Evolutionary conservation across 2,888 invertebrate species (phyloP).

Genomic region (Andrena bucephala): DNA sequence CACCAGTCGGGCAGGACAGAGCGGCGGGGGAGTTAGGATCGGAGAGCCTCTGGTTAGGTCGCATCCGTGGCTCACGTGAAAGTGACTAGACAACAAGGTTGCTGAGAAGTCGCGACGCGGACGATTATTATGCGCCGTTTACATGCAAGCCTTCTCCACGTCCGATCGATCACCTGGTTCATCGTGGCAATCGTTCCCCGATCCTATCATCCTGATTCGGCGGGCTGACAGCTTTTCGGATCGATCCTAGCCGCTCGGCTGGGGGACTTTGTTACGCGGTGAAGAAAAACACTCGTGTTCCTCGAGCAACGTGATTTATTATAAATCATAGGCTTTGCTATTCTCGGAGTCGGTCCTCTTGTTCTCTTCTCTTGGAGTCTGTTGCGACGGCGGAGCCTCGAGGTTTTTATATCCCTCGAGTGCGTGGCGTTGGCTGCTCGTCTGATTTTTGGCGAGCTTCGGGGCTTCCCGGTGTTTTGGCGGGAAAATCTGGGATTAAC

Average conservation of each 20-base stretch:
- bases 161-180: constrained; percentile 55
- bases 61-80: constrained; percentile 50
- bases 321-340: too few species aligned
- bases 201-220: constrained; percentile 19
- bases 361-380: too few species aligned
- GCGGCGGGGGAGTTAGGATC: background rate
- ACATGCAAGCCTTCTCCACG: constrained; percentile 37
- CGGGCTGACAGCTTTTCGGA: too few species aligned
- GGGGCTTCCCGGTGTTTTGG: too few species aligned
- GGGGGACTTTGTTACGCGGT: background rate
- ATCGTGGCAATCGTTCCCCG: constrained; percentile 42
- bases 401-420: too few species aligned
- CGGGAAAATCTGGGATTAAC: too few species aligned
- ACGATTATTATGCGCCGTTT: constrained; percentile 49
- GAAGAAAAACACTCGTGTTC: too few species aligned
- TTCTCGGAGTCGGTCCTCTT: too few species aligned
- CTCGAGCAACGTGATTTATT: too few species aligned
- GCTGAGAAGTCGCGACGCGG: constrained; percentile 11
- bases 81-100: constrained; percentile 50
- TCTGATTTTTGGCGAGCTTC: too few species aligned
- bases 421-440: too few species aligned
- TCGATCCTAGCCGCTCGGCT: background rate
- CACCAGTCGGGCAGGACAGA: constrained; percentile 4
- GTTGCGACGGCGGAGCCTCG: too few species aligned
- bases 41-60: constrained; percentile 2